A percentile compares a stretch with the other conserved stretches of the same genome.
Evolutionary conservation across 2,888 invertebrate species (phyloP).

Genomic region (Drepana falcataria): DNA sequence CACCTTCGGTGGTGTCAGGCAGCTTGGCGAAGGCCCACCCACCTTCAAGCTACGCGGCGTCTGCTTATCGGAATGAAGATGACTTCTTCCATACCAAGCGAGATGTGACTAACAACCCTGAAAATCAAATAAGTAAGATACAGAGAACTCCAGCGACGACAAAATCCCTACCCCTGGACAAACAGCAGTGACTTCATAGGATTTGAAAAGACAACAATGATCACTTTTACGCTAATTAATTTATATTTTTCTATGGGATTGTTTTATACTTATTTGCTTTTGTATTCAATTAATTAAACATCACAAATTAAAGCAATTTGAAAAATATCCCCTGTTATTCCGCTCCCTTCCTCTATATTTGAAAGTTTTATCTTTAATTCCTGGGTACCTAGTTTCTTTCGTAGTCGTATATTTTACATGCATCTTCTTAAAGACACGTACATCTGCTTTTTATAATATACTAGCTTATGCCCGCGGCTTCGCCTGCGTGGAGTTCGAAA

Average conservation of each 20-base stretch:
- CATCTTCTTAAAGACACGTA: too few relatives aligned
- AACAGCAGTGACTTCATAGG: not conserved
- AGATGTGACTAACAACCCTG: constrained; percentile 36
- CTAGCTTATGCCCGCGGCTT: too few relatives aligned
- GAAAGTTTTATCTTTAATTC: too few relatives aligned
- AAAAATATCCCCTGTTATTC: constrained; percentile 6
- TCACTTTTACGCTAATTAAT: not conserved
- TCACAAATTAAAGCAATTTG: constrained; percentile 28
- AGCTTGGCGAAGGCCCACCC: constrained; percentile 49
- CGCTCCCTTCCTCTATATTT: not conserved
- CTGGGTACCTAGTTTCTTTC: too few relatives aligned
- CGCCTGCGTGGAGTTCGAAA: too few relatives aligned
- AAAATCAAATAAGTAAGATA: constrained; percentile 14
- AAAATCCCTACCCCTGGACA: constrained; percentile 7
- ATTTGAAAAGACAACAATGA: not conserved
- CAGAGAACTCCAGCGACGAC: constrained; percentile 11
- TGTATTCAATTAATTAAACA: constrained; percentile 17
- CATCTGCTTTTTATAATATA: too few relatives aligned
- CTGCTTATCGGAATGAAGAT: constrained; percentile 51
- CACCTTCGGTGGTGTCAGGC: constrained; percentile 59
- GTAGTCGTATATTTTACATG: too few relatives aligned
- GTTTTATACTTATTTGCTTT: constrained; percentile 12
- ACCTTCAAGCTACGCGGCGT: constrained; percentile 29
- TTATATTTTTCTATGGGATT: not conserved
- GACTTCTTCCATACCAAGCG: constrained; percentile 56